Conservation (phyloP, 2,888 invertebrate species). For the Chelonus formosanus region DNA sequence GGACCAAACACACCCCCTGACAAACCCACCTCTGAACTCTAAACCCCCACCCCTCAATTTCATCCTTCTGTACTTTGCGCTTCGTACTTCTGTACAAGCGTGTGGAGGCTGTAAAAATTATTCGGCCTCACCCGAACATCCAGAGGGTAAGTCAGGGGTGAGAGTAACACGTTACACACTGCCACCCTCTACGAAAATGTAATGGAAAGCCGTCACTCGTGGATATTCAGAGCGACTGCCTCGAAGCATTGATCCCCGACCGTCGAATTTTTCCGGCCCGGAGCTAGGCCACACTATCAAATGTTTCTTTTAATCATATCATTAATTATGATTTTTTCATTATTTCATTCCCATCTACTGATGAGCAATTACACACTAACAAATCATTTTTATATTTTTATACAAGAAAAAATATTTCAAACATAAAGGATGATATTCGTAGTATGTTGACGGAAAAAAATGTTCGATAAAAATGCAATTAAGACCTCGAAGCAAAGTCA, state of each 20-base stretch:
- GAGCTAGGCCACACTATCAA: too few species aligned
- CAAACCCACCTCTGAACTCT: constrained; percentile 54
- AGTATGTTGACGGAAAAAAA: too few species aligned
- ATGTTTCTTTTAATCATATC: too few species aligned
- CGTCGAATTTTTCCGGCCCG: constrained; percentile 24
- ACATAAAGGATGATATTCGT: too few species aligned
- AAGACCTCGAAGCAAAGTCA: too few species aligned
- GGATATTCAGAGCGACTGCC: constrained; percentile 41
- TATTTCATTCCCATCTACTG: too few species aligned
- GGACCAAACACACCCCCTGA: constrained; percentile 59
- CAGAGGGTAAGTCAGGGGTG: constrained; percentile 17
- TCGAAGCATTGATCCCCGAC: constrained; percentile 42
- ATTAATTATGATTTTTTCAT: too few species aligned
- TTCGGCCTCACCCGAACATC: constrained; percentile 34
- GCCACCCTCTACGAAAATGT: constrained; percentile 35
- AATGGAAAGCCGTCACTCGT: constrained; percentile 43
- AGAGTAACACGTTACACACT: constrained; percentile 31
- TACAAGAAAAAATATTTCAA: too few species aligned
- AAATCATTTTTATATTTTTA: too few species aligned
- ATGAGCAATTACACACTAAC: too few species aligned
- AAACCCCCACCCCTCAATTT: constrained; percentile 44
- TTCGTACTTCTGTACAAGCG: constrained; percentile 19
- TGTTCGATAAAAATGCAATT: too few species aligned
- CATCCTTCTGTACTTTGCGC: too few species aligned
- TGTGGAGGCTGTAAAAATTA: constrained; percentile 40